These are phyloP conservation scores for Sandelia bainsii DNA, from an alignment of 2,797 vertebrate species.

Conservation along the genomic window DNA sequence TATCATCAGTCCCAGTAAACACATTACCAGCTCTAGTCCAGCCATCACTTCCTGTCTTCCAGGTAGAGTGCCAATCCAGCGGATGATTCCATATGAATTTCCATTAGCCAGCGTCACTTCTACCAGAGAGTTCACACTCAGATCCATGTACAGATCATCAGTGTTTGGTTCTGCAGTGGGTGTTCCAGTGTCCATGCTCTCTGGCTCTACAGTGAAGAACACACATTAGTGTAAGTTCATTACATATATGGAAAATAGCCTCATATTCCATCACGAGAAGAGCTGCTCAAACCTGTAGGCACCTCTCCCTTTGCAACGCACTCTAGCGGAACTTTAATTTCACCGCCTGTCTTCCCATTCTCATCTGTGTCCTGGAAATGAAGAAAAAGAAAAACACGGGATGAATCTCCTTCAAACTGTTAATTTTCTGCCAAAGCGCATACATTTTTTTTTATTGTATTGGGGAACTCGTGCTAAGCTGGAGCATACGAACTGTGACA, in stretches of 20 bases:
- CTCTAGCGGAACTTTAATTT: conserved; percentile 78
- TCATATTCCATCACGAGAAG: neutral
- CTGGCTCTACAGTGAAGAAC: conserved; percentile 31
- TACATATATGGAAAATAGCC: neutral
- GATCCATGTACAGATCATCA: neutral
- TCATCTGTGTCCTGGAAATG: conserved; percentile 81
- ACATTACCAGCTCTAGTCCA: conserved; percentile 89
- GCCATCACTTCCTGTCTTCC: conserved; percentile 71
- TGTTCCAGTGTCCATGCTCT: conserved; percentile 43
- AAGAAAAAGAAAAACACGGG: neutral
- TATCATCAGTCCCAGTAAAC: neutral
- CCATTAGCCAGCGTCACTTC: conserved; percentile 79
- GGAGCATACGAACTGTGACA: no score
- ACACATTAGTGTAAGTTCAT: neutral
- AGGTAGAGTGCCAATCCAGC: conserved; percentile 87
- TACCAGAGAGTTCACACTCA: conserved; percentile 85
- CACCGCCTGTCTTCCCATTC: conserved; percentile 71
- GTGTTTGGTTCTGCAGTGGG: neutral
- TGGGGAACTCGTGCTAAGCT: no score
- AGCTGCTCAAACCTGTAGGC: conserved; percentile 71
- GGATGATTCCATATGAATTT: conserved; percentile 84
- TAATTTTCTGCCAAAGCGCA: no score
- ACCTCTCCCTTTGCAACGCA: conserved; percentile 81
- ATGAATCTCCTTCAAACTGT: neutral
- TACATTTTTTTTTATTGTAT: no score